Evolutionary conservation across 2,797 vertebrate species (phyloP), one percentile per base, ranked within the genome.

Genomic region (Sitta carolinensis): DNA sequence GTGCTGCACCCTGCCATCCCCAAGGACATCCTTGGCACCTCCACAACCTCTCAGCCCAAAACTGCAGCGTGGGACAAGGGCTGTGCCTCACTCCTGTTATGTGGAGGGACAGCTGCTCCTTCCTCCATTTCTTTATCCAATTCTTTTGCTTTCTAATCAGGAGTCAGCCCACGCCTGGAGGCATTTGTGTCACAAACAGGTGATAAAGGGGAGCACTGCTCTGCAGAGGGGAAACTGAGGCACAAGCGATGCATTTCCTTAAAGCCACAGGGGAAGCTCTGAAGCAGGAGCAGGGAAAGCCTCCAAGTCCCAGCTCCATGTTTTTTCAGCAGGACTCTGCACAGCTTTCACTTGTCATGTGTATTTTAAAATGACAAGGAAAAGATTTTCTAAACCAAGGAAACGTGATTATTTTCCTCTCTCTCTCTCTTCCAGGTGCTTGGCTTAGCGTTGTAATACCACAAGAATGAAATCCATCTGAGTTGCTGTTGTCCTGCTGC

Each of bases 401-500:
- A 84, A 91, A 94, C 1, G 58, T 89, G 90, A 86, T 95, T 94
- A 87, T 94, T 62, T 79, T 26, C 74, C 66, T 17, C 79, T 70
- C 75, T 38, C 68, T 74, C 74, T 51, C 61, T 45, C 48, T 89
- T 86, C 74, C 84, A 95, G 92, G 88, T 55, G 59, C 83, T 93
- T 22, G 77, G 73, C 89, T 96, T 64, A 87, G 80, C 55, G 25
- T 34, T 36, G 78, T 58, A 76, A 84, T 48, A 36, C 51, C 45
- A 36, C 74, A 42, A 30, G 80, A 91, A 94, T 61, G 88, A 93
- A 95, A 96, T 87, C 80, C 74, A 75, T 74, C 87, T 58, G 66
- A 94, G 92, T 22, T 82, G 84, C 90, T 94, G 96, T 95, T 96
- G 96, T 97, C 97, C 96, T 96, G 94, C 92, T 96, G 95, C 76